Evolutionary conservation across 2,113 vertebrate species (phyloP).

Genomic region (Pygoscelis antarcticus): DNA sequence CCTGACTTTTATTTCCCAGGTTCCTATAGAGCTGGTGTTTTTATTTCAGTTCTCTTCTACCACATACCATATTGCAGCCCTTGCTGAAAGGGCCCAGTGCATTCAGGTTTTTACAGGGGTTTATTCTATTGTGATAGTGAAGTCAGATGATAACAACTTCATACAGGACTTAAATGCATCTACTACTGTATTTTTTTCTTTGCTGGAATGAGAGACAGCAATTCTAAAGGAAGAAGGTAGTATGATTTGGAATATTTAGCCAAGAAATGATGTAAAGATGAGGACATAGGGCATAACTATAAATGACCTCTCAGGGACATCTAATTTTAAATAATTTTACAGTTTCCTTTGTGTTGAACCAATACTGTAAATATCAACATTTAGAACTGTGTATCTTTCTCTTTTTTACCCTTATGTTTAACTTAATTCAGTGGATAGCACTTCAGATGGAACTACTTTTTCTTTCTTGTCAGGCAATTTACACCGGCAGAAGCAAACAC

Average conservation of each 20-base stretch:
- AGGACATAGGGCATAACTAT: background rate
- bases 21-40: background rate
- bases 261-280: background rate
- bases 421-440: background rate
- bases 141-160: background rate
- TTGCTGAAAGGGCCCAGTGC: background rate
- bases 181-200: background rate
- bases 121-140: background rate
- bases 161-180: background rate
- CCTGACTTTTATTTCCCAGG: background rate
- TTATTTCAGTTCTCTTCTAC: background rate
- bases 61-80: background rate
- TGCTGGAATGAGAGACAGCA: background rate
- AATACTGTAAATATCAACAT: background rate
- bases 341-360: background rate
- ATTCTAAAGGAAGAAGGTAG: background rate
- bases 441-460: background rate
- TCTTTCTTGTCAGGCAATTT: background rate
- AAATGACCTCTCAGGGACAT: background rate
- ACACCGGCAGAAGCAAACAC: background rate
- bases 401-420: background rate
- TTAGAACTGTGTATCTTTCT: background rate
- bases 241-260: background rate
- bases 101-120: background rate
- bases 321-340: background rate